A percentile compares a stretch with the other conserved stretches of the same genome.
Evolutionary conservation across 2,888 invertebrate species (phyloP).

Genomic region (Neocrepidodera transversa): DNA sequence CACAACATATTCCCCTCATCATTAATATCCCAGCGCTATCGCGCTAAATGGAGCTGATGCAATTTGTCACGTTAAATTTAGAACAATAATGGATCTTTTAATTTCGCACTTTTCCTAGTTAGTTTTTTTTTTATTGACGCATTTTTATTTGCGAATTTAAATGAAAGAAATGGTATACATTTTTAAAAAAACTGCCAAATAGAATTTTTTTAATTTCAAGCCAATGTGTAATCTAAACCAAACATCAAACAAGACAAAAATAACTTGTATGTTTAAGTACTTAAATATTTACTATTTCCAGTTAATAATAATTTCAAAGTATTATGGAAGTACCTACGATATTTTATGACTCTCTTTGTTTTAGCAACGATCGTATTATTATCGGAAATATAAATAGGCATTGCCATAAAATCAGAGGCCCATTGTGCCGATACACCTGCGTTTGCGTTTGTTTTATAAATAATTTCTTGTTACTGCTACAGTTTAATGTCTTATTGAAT

Average conservation of each 20-base stretch:
- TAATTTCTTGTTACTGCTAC: background rate
- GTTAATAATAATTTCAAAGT: conserved; percentile 4
- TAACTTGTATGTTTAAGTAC: conserved; percentile 5
- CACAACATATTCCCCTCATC: background rate
- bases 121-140: too few relatives aligned
- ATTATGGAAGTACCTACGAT: background rate
- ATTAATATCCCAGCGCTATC: conserved; percentile 7
- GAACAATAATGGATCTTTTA: conserved; percentile 15
- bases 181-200: too few relatives aligned
- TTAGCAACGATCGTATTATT: conserved; percentile 1
- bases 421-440: conserved; percentile 7
- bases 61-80: conserved; percentile 20
- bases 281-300: conserved; percentile 12
- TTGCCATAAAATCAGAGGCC: conserved; percentile 1
- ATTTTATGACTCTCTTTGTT: conserved; percentile 10
- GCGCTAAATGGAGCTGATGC: conserved; percentile 13
- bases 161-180: too few relatives aligned
- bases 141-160: too few relatives aligned
- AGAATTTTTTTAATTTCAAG: too few relatives aligned
- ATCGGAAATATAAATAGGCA: conserved; percentile 11
- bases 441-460: background rate
- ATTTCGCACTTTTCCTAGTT: conserved; percentile 1
- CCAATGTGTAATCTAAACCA: too few relatives aligned
- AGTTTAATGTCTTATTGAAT: background rate
- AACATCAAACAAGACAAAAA: background rate